These are phyloP conservation scores for Hoplias malabaricus DNA, from an alignment of 2,113 vertebrate genomes.

Conservation along the genomic window DNA sequence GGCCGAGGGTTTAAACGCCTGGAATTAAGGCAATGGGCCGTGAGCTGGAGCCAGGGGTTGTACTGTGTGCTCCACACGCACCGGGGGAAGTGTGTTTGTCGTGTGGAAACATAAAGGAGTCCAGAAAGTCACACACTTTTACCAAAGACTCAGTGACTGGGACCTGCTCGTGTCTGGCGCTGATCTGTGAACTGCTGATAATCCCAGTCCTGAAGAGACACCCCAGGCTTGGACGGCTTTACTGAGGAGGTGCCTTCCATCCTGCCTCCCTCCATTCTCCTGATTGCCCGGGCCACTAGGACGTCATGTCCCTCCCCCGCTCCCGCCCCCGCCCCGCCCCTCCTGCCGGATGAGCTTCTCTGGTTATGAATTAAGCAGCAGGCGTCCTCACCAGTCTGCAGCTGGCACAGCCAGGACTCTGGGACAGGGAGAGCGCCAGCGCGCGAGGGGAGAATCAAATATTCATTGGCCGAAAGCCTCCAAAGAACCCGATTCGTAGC, in stretches of 20 bases:
- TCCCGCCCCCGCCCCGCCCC: background rate
- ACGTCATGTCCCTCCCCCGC: background rate
- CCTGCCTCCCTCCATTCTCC: background rate
- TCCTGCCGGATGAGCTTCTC: conserved; percentile 37
- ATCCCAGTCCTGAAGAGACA: background rate
- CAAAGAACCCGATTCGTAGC: conserved; percentile 39
- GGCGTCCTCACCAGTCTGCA: conserved; percentile 14
- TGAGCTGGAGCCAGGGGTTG: conserved; percentile 36
- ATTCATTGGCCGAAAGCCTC: conserved; percentile 47
- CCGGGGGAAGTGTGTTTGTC: conserved; percentile 9
- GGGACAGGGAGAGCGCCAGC: conserved; percentile 1
- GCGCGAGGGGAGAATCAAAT: conserved; percentile 40
- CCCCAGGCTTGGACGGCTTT: background rate
- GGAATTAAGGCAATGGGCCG: conserved; percentile 39
- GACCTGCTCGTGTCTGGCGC: background rate
- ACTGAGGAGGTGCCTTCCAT: background rate
- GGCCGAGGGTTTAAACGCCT: conserved; percentile 36
- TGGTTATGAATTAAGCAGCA: conserved; percentile 52
- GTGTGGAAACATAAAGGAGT: background rate
- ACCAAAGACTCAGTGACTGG: background rate
- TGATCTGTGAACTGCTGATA: background rate
- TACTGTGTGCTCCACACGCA: conserved; percentile 22
- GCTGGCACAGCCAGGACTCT: conserved; percentile 39
- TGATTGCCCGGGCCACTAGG: background rate
- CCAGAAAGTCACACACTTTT: background rate